phyloP scores from a whole-genome alignment of 2,113 vertebrate species.

The Gallinago paraguaiae region DNA sequence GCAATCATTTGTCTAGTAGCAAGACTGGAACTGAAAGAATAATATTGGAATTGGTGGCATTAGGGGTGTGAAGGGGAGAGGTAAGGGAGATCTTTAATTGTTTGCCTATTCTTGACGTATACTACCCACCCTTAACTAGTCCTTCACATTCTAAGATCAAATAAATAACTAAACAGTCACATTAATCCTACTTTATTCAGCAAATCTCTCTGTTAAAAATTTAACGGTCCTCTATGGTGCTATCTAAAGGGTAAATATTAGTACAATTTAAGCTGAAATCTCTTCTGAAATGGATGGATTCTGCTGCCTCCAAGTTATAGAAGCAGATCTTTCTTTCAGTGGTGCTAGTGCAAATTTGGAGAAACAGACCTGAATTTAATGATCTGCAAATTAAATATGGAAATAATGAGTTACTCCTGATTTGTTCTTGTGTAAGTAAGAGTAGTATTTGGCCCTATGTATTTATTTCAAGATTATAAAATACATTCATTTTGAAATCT shows the following conservation, averaged over 20 bases:
- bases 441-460: not conserved
- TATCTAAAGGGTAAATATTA: not conserved
- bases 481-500: not conserved
- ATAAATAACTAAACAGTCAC: not conserved
- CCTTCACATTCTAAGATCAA: not conserved
- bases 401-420: not conserved
- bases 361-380: not conserved
- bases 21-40: not conserved
- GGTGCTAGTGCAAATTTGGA: not conserved
- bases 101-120: not conserved
- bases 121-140: not conserved
- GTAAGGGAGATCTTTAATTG: not conserved
- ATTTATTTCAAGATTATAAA: not conserved
- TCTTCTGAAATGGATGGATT: not conserved
- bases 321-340: not conserved
- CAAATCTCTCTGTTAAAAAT: not conserved
- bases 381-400: not conserved
- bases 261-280: not conserved
- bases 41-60: not conserved
- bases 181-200: not conserved
- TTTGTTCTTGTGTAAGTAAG: not conserved
- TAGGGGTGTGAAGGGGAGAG: not conserved
- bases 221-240: not conserved
- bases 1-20: not conserved
- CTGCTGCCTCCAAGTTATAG: not conserved